Evolutionary conservation across 2,797 vertebrate genomes (phyloP).

Genomic region (Lophotriccus pileatus): DNA sequence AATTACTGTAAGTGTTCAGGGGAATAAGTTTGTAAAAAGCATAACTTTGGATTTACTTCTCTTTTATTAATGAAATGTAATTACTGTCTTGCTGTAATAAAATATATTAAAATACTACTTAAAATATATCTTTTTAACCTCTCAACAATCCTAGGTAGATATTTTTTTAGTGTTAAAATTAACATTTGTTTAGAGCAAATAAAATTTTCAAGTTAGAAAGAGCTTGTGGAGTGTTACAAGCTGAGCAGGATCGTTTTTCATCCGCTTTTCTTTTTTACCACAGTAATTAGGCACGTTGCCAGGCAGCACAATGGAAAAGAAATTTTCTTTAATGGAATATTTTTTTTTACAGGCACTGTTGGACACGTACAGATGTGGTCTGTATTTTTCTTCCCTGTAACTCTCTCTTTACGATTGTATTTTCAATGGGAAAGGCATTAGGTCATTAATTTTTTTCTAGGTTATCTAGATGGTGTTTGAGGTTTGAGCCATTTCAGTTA

Average conservation of each 20-base stretch:
- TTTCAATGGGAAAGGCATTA: background rate
- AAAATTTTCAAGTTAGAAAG: background rate
- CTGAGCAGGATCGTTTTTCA: background rate
- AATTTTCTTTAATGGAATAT: conserved; percentile 13
- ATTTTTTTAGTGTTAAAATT: background rate
- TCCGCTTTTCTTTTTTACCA: background rate
- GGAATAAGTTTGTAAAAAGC: background rate
- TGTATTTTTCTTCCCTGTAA: background rate
- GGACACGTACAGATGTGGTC: background rate
- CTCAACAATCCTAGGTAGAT: background rate
- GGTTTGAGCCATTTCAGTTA: background rate
- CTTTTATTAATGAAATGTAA: background rate
- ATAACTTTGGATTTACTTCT: background rate
- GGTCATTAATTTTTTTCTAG: background rate
- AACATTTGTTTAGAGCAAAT: background rate
- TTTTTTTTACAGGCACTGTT: background rate
- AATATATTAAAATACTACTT: conserved; percentile 6
- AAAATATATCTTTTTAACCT: background rate
- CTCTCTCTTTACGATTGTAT: background rate
- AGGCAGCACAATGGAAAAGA: conserved; percentile 15
- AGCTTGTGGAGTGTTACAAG: background rate
- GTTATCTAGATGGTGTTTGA: background rate
- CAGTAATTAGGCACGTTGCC: conserved; percentile 41
- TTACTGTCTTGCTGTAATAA: background rate
- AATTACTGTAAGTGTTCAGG: background rate